Conservation (phyloP, 1,140 invertebrate genomes). For the Brachionus rubens region DNA sequence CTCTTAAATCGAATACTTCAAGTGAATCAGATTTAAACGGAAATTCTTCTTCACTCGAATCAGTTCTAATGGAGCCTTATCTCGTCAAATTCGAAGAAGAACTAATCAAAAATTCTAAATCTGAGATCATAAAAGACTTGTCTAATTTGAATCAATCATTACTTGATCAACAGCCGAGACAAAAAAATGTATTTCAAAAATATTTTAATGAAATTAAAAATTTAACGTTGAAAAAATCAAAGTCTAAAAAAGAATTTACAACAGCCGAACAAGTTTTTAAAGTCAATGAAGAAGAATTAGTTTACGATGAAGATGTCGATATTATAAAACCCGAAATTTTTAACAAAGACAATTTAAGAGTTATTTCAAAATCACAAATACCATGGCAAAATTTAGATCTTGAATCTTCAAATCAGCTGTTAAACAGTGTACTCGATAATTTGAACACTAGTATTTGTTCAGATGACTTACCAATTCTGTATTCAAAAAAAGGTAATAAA, state of each 20-base stretch:
- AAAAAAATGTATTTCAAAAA: slow-evolving; percentile 36
- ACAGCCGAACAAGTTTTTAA: too few species aligned
- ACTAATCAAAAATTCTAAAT: slow-evolving; percentile 33
- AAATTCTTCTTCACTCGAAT: slow-evolving; percentile 17
- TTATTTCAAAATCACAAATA: slow-evolving; percentile 8
- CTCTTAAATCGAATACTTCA: neutral
- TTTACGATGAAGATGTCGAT: neutral
- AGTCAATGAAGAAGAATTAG: too few species aligned
- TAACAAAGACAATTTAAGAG: slow-evolving; percentile 14
- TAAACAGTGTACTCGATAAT: neutral
- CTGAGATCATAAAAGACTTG: slow-evolving; percentile 33
- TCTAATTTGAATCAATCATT: slow-evolving; percentile 17
- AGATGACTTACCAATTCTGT: neutral
- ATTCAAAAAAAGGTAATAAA: slow-evolving; percentile 14
- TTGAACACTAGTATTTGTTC: neutral
- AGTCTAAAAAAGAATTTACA: too few species aligned
- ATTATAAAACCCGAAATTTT: neutral
- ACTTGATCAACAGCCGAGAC: neutral
- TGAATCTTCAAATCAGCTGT: neutral
- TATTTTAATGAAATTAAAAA: slow-evolving; percentile 42
- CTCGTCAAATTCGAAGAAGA: slow-evolving; percentile 39
- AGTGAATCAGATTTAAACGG: neutral
- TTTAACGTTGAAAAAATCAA: slow-evolving; percentile 18
- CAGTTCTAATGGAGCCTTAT: slow-evolving; percentile 22
- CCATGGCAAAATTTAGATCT: slow-evolving; percentile 18